Percentiles rank a stretch among this genome's conserved stretches.
Evolutionary conservation across 1,140 invertebrate species (phyloP).

Genomic region (Dendrolimus punctatus): DNA sequence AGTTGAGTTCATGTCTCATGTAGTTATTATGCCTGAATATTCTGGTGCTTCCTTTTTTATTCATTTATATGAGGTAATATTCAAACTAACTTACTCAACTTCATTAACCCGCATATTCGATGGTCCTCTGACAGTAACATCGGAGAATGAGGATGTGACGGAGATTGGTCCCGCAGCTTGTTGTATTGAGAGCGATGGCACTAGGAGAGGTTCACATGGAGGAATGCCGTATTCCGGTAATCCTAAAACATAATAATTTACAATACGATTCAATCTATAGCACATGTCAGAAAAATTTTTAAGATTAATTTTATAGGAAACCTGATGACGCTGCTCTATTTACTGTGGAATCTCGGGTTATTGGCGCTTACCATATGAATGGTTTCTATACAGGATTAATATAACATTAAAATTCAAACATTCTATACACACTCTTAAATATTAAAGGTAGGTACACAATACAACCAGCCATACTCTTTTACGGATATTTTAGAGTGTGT

Average conservation of each 20-base stretch:
- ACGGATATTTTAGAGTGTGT: no score
- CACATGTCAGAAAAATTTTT: background rate
- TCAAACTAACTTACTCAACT: slow-evolving; percentile 72
- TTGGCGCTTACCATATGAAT: no score
- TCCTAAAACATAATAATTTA: slow-evolving; percentile 37
- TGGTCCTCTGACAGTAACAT: slow-evolving; percentile 75
- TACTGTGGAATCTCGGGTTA: no score
- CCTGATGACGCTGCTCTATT: no score
- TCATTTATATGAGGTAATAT: background rate
- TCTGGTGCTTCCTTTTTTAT: no score
- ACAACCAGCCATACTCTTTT: no score
- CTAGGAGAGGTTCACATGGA: slow-evolving; percentile 75
- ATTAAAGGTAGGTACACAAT: no score
- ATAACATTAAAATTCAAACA: no score
- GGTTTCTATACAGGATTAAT: no score
- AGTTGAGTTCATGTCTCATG: no score
- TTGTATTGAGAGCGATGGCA: slow-evolving; percentile 74
- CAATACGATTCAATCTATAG: background rate
- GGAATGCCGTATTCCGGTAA: slow-evolving; percentile 75
- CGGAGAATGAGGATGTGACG: slow-evolving; percentile 73
- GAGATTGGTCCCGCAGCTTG: slow-evolving; percentile 75
- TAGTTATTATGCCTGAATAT: no score
- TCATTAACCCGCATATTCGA: slow-evolving; percentile 72
- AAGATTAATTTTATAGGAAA: background rate
- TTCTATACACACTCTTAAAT: no score